Percentiles rank a stretch among this genome's conserved stretches.
Evolutionary conservation across 2,797 vertebrate species (phyloP).

Genomic region (Hoplostethus mediterraneus): DNA sequence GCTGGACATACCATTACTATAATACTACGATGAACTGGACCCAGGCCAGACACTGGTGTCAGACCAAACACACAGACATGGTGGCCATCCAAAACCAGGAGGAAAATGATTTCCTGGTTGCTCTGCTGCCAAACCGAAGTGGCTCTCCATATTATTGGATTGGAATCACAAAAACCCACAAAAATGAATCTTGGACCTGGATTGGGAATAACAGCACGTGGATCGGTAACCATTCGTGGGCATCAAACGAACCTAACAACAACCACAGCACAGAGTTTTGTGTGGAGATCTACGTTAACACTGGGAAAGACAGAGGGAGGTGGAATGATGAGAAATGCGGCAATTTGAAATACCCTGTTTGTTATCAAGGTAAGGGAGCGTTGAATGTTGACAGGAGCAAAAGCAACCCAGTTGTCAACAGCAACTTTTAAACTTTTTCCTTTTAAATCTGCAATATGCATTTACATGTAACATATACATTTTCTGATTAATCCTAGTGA

Average conservation of each 20-base stretch:
- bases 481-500: not conserved
- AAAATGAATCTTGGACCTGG: constrained; percentile 80
- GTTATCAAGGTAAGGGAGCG: constrained; percentile 75
- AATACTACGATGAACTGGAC: constrained; percentile 60
- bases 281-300: constrained; percentile 82
- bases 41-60: constrained; percentile 69
- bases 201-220: constrained; percentile 79
- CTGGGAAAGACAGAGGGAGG: constrained; percentile 30
- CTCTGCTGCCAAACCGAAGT: constrained; percentile 45
- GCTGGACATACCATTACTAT: constrained; percentile 77
- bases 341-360: constrained; percentile 48
- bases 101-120: constrained; percentile 75
- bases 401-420: no score
- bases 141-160: constrained; percentile 82
- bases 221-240: constrained; percentile 77
- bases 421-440: no score
- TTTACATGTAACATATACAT: no score
- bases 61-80: constrained; percentile 67
- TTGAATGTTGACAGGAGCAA: no score
- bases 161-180: constrained; percentile 77
- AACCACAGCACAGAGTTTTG: constrained; percentile 74
- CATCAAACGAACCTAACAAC: constrained; percentile 80
- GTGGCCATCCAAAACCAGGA: constrained; percentile 78
- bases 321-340: constrained; percentile 84
- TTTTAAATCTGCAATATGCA: no score